Evolutionary conservation across 2,888 invertebrate species (phyloP), one percentile per base, ranked within the genome.

Genomic region (Blastobasis adustella): DNA sequence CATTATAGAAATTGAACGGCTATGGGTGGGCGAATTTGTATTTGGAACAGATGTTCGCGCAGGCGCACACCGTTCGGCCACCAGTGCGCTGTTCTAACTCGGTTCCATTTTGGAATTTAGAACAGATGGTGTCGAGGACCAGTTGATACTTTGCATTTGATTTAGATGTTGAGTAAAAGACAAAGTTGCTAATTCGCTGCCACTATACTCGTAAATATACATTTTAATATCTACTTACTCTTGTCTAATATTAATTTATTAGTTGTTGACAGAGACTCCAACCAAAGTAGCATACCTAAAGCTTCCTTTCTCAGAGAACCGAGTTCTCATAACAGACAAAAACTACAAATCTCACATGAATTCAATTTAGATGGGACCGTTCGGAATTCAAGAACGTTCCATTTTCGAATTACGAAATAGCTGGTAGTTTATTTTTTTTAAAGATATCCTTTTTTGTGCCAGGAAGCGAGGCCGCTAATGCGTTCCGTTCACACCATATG

Each of bases 401-500:
- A 66, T 67, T 71, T 76, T 73, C 68, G 64, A 77, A 74, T 74
- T 71, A 73, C 62, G 66, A 66, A 65, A 63, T 52, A 60, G 65
- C 61, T 62, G 63, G 67, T 59, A 56, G 58, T 66, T 59, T 46
- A 60, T 62, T 63, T 67, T 61, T 56, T 47, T 52, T 9, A 47
- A 37, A 45, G 42, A 8, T 23, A 41, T 49, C 42, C 6, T 38
- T 70, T 66, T 68, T 65, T 65, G 60, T 66, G 65, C 65, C 76
- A 75, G 79, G 81, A 80, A 79, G 69, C 69, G 65, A 55, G 58
- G 60, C 60, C 63, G 68, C 75, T 79, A 80, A 80, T 79, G 76
- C 69, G 73, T 61, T 61, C 67, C 69, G 73, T 78, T 80, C 77
- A 74, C 82, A 73, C 82, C 82, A 83, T 82, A 65, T 80, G 82